A percentile compares a stretch with the other conserved stretches of the same genome.
These are phyloP conservation scores for Ennomos fuscantarius DNA, from an alignment of 2,888 invertebrate genomes.

Conservation along the genomic window DNA sequence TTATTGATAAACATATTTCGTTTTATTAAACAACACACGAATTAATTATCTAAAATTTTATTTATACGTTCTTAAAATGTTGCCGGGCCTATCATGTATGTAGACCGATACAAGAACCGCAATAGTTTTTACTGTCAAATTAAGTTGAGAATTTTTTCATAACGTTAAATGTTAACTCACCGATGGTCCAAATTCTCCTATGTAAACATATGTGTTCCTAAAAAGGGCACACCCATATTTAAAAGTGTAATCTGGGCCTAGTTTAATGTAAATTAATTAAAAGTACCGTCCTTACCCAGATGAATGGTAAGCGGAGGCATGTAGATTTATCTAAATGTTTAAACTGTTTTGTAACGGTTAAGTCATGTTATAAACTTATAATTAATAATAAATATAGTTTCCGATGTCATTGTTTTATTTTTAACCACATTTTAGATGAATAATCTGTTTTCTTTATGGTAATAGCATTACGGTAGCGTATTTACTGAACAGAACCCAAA, in stretches of 20 bases:
- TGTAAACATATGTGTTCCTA: conserved; percentile 27
- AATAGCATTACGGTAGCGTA: too few relatives aligned
- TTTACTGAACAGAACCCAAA: too few relatives aligned
- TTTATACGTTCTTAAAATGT: too few relatives aligned
- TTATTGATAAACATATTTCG: too few relatives aligned
- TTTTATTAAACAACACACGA: too few relatives aligned
- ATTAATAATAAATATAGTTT: conserved; percentile 84
- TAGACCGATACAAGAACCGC: too few relatives aligned
- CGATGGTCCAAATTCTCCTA: conserved; percentile 8
- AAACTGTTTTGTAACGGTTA: conserved; percentile 82
- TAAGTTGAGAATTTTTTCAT: not conserved
- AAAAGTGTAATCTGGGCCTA: conserved; percentile 74
- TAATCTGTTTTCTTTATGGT: too few relatives aligned
- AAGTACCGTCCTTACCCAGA: conserved; percentile 82
- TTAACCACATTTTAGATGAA: not conserved
- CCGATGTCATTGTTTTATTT: conserved; percentile 57
- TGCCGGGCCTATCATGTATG: too few relatives aligned
- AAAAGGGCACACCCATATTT: conserved; percentile 31
- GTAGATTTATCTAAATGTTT: conserved; percentile 78
- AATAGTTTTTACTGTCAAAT: too few relatives aligned
- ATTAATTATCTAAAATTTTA: too few relatives aligned
- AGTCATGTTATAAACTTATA: conserved; percentile 84
- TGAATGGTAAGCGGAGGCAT: conserved; percentile 76
- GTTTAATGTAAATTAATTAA: conserved; percentile 78
- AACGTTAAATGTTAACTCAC: not conserved